These are phyloP conservation scores for Etheostoma nigrum DNA, from an alignment of 2,797 vertebrate species.

Conservation along the genomic window DNA sequence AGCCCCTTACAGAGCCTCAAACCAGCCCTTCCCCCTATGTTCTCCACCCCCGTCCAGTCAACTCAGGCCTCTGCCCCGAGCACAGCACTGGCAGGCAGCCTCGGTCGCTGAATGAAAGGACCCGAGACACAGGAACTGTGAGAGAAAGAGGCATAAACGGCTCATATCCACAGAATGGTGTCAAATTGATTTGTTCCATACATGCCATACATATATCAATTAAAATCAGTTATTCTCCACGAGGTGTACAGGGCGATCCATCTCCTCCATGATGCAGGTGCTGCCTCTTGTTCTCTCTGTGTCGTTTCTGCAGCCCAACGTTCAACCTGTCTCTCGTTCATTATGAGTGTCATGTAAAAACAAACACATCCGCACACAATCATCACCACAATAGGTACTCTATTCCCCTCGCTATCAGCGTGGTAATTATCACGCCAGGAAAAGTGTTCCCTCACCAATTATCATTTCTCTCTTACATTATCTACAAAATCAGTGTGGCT, in stretches of 20 bases:
- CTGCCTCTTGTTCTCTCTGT: neutral
- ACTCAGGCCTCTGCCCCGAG: slow-evolving; percentile 75
- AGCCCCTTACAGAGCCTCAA: slow-evolving; percentile 80
- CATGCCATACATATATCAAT: slow-evolving; percentile 80
- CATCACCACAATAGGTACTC: slow-evolving; percentile 67
- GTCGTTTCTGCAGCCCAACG: slow-evolving; percentile 21
- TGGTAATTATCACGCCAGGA: slow-evolving; percentile 74
- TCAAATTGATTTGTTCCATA: slow-evolving; percentile 79
- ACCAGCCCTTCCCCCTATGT: slow-evolving; percentile 46
- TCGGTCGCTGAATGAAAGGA: slow-evolving; percentile 66
- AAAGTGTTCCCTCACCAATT: slow-evolving; percentile 76
- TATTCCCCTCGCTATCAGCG: slow-evolving; percentile 58
- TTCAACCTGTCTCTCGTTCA: slow-evolving; percentile 19
- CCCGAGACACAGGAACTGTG: slow-evolving; percentile 69
- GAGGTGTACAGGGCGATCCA: slow-evolving; percentile 45
- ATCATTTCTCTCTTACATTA: slow-evolving; percentile 67
- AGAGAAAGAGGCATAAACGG: slow-evolving; percentile 62
- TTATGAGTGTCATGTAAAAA: slow-evolving; percentile 33
- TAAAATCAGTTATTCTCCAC: slow-evolving; percentile 64
- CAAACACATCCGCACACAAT: slow-evolving; percentile 50
- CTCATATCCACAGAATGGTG: slow-evolving; percentile 73
- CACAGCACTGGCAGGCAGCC: slow-evolving; percentile 76
- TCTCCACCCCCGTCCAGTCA: slow-evolving; percentile 74
- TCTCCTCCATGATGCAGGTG: slow-evolving; percentile 42
- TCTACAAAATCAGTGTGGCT: slow-evolving; percentile 57